Base-by-base conservation (phyloP, 2,888 invertebrate genomes). In the Epicampocera succincta region DNA sequence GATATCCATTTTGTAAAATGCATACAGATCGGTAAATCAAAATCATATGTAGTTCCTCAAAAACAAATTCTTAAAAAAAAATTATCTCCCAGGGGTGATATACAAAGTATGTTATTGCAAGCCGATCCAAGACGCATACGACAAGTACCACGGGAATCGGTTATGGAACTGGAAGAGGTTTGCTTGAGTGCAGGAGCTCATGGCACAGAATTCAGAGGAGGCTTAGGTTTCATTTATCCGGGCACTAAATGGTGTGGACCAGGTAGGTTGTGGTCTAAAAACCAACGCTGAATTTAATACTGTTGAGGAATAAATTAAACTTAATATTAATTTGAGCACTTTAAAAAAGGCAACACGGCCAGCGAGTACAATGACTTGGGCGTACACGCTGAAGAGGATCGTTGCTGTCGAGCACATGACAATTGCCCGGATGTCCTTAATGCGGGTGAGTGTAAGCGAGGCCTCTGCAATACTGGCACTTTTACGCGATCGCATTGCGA, bases 161-260 rank as follows among this genome's bases (percentile, higher is more conserved):
- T 94, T 3, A 89, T 91, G 46, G 93, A 93, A 83, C 88, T 94
- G 72, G 93, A 93, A 85, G 91, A 92, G 66, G 93, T 93, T 8
- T 94, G 94, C 85, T 91, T 90, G 61, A 91, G 88, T 33, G 87
- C 90, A 74, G 86, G 87, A 77, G 86, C 90, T 2, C 89, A 89
- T 79, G 90, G 90, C 1, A 87, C 87, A 1, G 90, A 90, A 81
- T 90, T 91, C 77, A 90, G 91, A 63, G 91, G 91, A 19, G 90
- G 90, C 0, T 83, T 91, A 15, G 93, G 93, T n/a, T 93, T 93
- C 85, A 92, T 93, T 42, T 93, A 93, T 87, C 93, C 94, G 71
- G 95, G 95, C 2, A 96, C 96, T 0, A 95, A 95, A 87, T 96
- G 95, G 95, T 96, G 95, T 88, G 95, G 95, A 0, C 94, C 94